Evolutionary conservation across 2,888 invertebrate species (phyloP), one percentile per base, ranked within the genome.

Genomic region (Cosmia pyralina): DNA sequence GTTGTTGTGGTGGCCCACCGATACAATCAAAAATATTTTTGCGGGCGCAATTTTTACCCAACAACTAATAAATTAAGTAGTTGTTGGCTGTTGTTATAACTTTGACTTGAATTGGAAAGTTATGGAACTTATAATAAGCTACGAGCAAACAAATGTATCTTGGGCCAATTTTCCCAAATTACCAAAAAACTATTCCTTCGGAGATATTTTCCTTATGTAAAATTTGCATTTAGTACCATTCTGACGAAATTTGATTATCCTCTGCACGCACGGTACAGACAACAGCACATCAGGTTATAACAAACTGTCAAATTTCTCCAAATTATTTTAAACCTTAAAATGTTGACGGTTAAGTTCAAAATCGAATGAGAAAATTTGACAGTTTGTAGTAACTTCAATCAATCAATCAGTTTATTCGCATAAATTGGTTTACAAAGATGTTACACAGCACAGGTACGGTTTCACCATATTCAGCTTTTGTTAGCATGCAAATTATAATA

Each of bases 211-310:
- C 48, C 52, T 79, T 82, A 85, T 79, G 82, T 79, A 79, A 82
- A 86, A 72, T 82, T 86, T 82, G 60, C 65, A 75, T 84, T 84
- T 73, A 58, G 44, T 70, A 79, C 19, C 22, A 59, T 69, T 77
- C 63, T 68, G 66, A 55, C 57, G 59, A 71, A 80, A 82, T 85
- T 86, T 84, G 73, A 88, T 88, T 86, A 73, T 65, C 70, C 66
- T 72, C 68, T 75, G 72, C 89, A 88, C 88, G 88, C 88, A 88
- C 89, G 64, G 59, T 34, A 72, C n/a, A 28, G 28, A 28, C 28
- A 28, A 28, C 28, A 28, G 28, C 3, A 28, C 1, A 28, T 28
- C 28, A 28, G 28, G 28, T 28, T 28, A 38, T 28, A 28, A 1
- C 28, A 28, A 28, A 28, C 28, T 28, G 28, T 28, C 3, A 28